A percentile compares a stretch with the other conserved stretches of the same genome.
Evolutionary conservation across 92 coral and sea anemone species (phyloP).

Genomic region (Porites cylindrica): DNA sequence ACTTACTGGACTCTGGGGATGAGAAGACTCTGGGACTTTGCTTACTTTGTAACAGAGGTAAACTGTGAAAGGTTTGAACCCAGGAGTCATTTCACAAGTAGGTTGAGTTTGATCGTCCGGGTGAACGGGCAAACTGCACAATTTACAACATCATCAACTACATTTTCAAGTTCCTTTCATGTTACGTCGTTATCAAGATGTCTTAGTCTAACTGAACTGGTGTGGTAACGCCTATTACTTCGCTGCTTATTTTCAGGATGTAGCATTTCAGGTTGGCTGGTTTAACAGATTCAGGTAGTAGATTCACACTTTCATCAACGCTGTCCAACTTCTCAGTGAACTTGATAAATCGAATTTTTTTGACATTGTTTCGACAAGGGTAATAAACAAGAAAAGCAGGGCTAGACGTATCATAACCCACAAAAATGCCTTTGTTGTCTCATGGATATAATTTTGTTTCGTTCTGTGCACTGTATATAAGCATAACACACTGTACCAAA

Average conservation of each 20-base stretch:
- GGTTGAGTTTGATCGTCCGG: too few relatives aligned
- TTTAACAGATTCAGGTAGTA: slow-evolving; percentile 8
- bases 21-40: slow-evolving; percentile 36
- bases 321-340: slow-evolving; percentile 37
- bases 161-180: slow-evolving; percentile 20
- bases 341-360: slow-evolving; percentile 44
- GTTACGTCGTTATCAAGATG: slow-evolving; percentile 37
- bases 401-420: slow-evolving; percentile 55
- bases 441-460: slow-evolving; percentile 48
- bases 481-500: slow-evolving; percentile 65
- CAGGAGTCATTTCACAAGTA: too few relatives aligned
- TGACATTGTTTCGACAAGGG: slow-evolving; percentile 36
- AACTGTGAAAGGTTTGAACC: too few relatives aligned
- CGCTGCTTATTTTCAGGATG: background rate
- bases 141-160: slow-evolving; percentile 39
- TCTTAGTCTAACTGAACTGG: slow-evolving; percentile 36
- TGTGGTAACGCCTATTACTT: slow-evolving; percentile 36
- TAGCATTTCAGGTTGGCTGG: slow-evolving; percentile 1
- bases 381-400: slow-evolving; percentile 58
- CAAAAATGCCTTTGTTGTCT: slow-evolving; percentile 48
- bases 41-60: slow-evolving; percentile 3
- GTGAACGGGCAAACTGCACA: slow-evolving; percentile 14
- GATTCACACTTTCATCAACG: slow-evolving; percentile 6
- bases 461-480: slow-evolving; percentile 22
- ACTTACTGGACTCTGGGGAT: slow-evolving; percentile 16